Evolutionary conservation across 30 jellyfish, hydroid and myxozoan genomes (phyloP), one percentile per base, ranked within the genome.

Genomic region (Aurelia aurita complex sp. Pacific): DNA sequence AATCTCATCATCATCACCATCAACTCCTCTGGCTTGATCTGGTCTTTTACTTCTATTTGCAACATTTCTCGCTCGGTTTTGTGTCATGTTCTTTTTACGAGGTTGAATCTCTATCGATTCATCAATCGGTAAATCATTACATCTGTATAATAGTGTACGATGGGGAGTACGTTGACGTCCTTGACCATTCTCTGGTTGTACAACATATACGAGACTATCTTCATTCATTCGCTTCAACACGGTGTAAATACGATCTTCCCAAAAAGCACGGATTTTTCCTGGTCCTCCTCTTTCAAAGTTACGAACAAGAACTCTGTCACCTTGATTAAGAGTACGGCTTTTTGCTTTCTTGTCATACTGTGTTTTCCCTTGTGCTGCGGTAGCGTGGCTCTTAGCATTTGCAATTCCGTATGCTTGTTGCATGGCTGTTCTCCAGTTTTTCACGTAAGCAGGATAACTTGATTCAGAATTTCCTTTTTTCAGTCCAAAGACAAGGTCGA

Each of bases 171-270:
- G 11, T 63, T 17, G 89, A 18, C 65, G 78, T 79, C 81, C 89
- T 54, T 61, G 67, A 5, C 89, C 68, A 34, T 79, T 46, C 32
- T 79, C 89, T 38, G 80, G 89, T 63, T 63, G 80, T 15, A 79
- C 69, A 33, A 63, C 80, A 79, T 63, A 76, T 6, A 76, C 78
- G 14, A 79, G 87, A 36, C 76, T 52, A 33, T 57, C 79, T 32
- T 57, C 54, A 59, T 40, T 57, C 63, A 57, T 51, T 17, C 76
- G 63, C 63, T 54, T 54, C 34, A 76, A 15, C 13, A 76, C 53
- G 60, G 67, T 72, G 32, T 76, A 63, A 40, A 52, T 52, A 57
- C 60, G 87, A 33, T 76, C 53, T 57, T 76, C 61, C 79, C 57
- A 76, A 63, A n/a, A 63, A 23, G 78, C 11, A 17, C 85, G 70